Base-by-base conservation (phyloP, 2,888 invertebrate species). In the Boloria euphrosyne region DNA sequence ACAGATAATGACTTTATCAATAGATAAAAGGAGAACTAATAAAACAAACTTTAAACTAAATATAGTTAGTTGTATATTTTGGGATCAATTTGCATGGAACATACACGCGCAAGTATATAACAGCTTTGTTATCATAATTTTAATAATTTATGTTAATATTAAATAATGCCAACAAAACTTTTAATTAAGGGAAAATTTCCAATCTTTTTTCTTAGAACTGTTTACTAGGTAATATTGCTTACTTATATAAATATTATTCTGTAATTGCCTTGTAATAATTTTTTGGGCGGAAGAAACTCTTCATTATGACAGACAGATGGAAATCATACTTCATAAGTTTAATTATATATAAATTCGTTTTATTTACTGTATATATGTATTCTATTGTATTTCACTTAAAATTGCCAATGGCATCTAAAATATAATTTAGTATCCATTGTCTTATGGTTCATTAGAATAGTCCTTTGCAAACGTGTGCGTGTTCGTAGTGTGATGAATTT, bases 401-500 rank as follows among this genome's bases (percentile, higher is more conserved):
- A 38, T 38, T 38, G 31, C 31, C 31, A 38, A 38, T 38, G 31
- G 2, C 31, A 10, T 38, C 7, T 38, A 38, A 38, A 38, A 38
- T 38, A 10, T 38, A 31, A 22, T 43, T 54, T 18, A 31, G 38
- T 38, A 14, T 38, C 10, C 13, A 31, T 18, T 51, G 46, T 38
- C 52, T 17, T 53, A 59, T 22, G 13, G 38, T 53, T 65, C 4
- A n/a, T 14, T 52, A 10, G n/a, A 31, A 27, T 57, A 57, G 46
- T 57, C 46, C 57, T 57, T 16, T 27, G 4, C 27, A 46, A 46
- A 57, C 14, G 22, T 27, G 27, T 10, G 46, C 46, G 49, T 22
- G n/a, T 31, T 59, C 49, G 50, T 59, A 47, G 58, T 52, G 59
- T 65, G 65, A 65, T 31, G 59, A 46, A 53, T 47, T 16, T 13